Evolutionary conservation across 2,797 vertebrate species (phyloP).

Genomic region (Coregonus suidteri): DNA sequence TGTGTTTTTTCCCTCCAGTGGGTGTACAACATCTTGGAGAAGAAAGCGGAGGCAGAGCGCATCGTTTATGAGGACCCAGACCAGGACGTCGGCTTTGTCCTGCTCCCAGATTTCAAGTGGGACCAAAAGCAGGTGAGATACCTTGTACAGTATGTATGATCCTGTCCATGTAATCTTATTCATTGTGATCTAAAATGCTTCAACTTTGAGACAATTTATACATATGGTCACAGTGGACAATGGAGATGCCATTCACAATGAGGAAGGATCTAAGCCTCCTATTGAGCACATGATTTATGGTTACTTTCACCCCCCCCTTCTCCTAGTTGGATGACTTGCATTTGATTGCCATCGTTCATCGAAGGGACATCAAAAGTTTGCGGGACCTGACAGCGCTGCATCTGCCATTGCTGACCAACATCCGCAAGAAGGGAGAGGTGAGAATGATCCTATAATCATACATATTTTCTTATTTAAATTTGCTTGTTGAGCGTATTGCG

Average conservation of each 20-base stretch:
- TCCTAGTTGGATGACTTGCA: conserved; percentile 89
- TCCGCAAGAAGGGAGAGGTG: conserved; percentile 85
- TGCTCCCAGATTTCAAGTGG: conserved; percentile 97
- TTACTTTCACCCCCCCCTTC: not conserved
- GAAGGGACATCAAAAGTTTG: conserved; percentile 80
- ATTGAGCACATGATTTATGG: not conserved
- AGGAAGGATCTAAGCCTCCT: no score
- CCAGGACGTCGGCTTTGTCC: conserved; percentile 82
- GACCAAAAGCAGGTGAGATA: conserved; percentile 89
- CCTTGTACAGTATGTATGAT: not conserved
- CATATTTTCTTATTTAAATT: not conserved
- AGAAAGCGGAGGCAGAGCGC: conserved; percentile 89
- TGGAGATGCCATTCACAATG: no score
- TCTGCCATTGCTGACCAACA: conserved; percentile 84
- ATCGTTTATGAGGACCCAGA: conserved; percentile 90
- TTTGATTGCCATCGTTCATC: conserved; percentile 85
- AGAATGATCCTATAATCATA: conserved; percentile 1
- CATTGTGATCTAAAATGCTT: no score
- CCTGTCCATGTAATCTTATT: no score
- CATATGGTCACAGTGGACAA: no score
- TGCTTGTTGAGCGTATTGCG: not conserved
- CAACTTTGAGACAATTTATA: no score
- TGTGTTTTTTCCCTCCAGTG: conserved; percentile 76
- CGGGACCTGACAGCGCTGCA: conserved; percentile 86
- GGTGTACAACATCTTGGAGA: conserved; percentile 96